Percentiles rank a stretch among this genome's conserved stretches.
Conservation (phyloP, 2,113 vertebrate genomes). For the Apodemus speciosus region DNA sequence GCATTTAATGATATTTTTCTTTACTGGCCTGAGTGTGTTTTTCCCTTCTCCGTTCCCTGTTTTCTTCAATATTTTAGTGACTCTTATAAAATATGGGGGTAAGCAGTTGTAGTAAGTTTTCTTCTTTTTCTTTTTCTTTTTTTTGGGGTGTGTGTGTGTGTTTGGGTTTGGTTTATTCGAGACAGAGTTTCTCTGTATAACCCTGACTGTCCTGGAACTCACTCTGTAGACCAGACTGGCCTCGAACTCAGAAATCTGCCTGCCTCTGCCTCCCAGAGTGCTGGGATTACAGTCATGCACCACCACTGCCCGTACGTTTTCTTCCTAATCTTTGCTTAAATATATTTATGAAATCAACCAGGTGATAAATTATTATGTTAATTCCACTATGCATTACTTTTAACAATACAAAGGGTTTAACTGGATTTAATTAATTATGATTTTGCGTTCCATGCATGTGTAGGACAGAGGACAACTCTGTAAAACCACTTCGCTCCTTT, state of each 20-base stretch:
- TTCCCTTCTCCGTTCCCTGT: not conserved
- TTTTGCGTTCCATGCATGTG: no score
- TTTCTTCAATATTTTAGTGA: not conserved
- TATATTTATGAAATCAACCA: constrained; percentile 15
- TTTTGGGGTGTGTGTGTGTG: no score
- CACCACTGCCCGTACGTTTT: no score
- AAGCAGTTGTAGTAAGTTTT: not conserved
- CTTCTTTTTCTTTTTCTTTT: no score
- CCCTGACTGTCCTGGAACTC: no score
- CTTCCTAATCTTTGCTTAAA: constrained; percentile 22
- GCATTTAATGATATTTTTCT: not conserved
- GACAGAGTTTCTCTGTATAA: no score
- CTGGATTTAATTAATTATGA: not conserved
- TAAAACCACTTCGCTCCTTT: not conserved
- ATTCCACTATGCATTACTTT: not conserved
- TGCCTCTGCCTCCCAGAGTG: no score
- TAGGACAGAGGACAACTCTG: not conserved
- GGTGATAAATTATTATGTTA: constrained; percentile 18
- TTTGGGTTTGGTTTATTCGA: no score
- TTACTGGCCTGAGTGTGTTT: not conserved
- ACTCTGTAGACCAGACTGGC: no score
- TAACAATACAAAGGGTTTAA: not conserved
- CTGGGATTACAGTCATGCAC: no score
- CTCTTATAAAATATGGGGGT: not conserved
- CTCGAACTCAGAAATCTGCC: no score